phyloP scores from a whole-genome alignment of 2,888 invertebrate genomes.

The Platycnemis pennipes region DNA sequence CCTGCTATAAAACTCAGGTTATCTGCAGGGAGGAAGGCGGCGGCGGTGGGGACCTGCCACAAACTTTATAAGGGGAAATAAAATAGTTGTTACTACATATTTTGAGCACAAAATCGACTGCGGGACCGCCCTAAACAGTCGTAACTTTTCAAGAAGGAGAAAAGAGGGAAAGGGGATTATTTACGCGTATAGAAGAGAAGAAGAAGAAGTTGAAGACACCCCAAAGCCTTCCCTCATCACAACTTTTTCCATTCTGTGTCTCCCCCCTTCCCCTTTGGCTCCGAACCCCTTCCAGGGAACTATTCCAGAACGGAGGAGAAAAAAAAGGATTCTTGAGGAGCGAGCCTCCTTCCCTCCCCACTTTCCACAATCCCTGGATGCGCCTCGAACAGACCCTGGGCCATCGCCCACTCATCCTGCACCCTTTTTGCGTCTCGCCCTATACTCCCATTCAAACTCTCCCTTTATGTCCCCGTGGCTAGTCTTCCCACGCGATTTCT shows the following conservation, averaged over 20 bases:
- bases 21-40: neutral
- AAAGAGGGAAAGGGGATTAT: neutral
- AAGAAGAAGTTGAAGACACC: neutral
- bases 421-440: too few relatives aligned
- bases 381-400: too few relatives aligned
- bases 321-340: neutral
- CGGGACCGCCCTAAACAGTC: neutral
- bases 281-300: neutral
- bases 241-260: neutral
- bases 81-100: neutral
- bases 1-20: neutral
- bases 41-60: neutral
- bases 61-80: constrained; percentile 16
- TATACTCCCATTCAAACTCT: too few relatives aligned
- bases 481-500: too few relatives aligned
- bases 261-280: too few relatives aligned
- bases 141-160: neutral
- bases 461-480: too few relatives aligned
- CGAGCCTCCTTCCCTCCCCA: neutral
- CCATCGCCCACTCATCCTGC: too few relatives aligned
- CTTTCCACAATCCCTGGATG: too few relatives aligned
- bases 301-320: neutral
- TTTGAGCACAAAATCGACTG: neutral
- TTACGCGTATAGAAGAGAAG: neutral
- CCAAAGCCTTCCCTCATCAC: neutral